Conservation (phyloP, 2,888 invertebrate species). For the Pecten maximus region DNA sequence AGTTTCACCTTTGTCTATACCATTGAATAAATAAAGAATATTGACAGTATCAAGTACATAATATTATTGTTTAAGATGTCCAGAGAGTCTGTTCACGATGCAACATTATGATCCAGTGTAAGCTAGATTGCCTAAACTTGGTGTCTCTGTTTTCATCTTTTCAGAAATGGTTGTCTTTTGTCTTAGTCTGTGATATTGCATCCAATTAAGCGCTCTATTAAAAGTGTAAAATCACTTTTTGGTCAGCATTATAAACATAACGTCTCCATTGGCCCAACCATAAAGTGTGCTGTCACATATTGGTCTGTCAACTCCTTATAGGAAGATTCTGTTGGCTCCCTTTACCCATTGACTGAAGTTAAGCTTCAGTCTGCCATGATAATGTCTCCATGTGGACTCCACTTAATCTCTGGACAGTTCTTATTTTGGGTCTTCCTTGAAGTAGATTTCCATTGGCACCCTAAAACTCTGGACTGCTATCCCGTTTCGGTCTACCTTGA, state of each 20-base stretch:
- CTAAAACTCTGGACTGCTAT: constrained; percentile 73
- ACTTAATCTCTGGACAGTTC: neutral
- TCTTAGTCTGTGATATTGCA: too few species aligned
- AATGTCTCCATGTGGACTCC: too few species aligned
- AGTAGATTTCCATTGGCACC: neutral
- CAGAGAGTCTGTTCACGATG: neutral
- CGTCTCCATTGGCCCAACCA: neutral
- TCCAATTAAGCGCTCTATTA: neutral
- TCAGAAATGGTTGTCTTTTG: too few species aligned
- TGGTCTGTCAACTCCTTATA: too few species aligned
- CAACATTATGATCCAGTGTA: neutral
- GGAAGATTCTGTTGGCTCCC: too few species aligned
- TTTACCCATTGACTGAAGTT: neutral
- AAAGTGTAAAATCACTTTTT: neutral
- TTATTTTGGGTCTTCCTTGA: neutral
- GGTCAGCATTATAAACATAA: neutral
- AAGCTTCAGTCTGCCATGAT: neutral
- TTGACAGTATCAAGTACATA: neutral
- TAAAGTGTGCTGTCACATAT: too few species aligned
- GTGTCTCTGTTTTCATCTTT: neutral
- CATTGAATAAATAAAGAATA: too few species aligned
- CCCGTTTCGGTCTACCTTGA: constrained; percentile 67
- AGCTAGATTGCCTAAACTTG: too few species aligned
- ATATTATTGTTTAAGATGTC: neutral
- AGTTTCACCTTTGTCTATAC: too few species aligned